Conservation (phyloP, 2,888 invertebrate genomes). For the Ceriagrion tenellum region DNA sequence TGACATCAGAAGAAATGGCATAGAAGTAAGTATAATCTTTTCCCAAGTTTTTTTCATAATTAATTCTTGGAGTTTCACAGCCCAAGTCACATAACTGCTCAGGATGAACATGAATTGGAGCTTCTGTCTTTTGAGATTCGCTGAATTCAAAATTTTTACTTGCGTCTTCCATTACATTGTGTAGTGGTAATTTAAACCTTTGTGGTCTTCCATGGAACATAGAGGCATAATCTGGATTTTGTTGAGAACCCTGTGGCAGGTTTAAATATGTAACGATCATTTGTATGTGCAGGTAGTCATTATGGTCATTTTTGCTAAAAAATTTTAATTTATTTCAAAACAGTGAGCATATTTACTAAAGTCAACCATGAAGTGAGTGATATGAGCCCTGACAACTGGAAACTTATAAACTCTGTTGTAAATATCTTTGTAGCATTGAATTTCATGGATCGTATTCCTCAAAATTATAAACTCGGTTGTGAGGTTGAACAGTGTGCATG, state of each 20-base stretch:
- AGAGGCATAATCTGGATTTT: conserved; percentile 89
- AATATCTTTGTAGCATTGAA: too few relatives aligned
- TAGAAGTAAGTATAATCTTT: conserved; percentile 91
- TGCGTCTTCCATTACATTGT: conserved; percentile 72
- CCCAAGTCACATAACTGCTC: conserved; percentile 86
- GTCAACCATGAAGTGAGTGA: too few relatives aligned
- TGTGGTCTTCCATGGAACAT: conserved; percentile 90
- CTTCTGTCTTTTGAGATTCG: conserved; percentile 75
- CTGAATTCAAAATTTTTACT: conserved; percentile 79
- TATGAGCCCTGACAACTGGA: too few relatives aligned
- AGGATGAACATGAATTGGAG: conserved; percentile 81
- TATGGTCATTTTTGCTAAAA: too few relatives aligned
- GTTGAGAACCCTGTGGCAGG: conserved; percentile 78
- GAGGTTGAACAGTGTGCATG: too few relatives aligned
- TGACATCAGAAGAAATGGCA: conserved; percentile 91
- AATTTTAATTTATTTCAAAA: too few relatives aligned
- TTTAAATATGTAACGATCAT: neutral
- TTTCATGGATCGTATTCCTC: too few relatives aligned
- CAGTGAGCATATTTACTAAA: too few relatives aligned
- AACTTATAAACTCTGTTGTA: too few relatives aligned
- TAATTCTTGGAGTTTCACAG: conserved; percentile 93
- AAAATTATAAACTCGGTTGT: too few relatives aligned
- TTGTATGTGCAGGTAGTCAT: neutral
- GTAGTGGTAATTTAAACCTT: conserved; percentile 86
- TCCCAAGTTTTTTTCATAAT: conserved; percentile 84